Base-by-base conservation (phyloP, 2,113 vertebrate genomes). In the Antechinus flavipes region DNA sequence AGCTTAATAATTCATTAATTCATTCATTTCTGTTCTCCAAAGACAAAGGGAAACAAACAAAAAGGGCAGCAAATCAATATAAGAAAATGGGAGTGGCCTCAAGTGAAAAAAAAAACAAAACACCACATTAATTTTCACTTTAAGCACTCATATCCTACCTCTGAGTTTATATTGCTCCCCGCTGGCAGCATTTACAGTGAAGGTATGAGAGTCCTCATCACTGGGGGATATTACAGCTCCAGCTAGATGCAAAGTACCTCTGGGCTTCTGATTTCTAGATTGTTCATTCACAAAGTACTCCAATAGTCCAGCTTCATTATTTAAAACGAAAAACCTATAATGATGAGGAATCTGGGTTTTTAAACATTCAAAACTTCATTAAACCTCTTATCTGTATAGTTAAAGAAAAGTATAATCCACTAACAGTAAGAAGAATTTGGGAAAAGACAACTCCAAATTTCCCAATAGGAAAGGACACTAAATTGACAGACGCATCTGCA, bases 251-350 rank as follows among this genome's bases (percentile, higher is more conserved):
- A 99, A 98, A 54, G 99, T 99, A 22, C 99, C 99, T n/a, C 99
- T 99, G 90, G 99, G 99, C 98, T 99, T 99, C 95, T 99, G 99
- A 42, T 99, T 98, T 94, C 99, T 98, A 0, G 99, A 99, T 98
- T 99, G 99, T 97, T 99, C 99, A 58, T 99, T 99, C 94, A 99
- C 99, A 97, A 99, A 99, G 97, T 99, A 99, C 98, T 99, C 99
- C 98, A 99, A 97, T n/a, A 99, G 93, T 84, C 99, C 99, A 49
- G 99, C 99, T 93, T 99, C 99, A 35, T 99, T 99, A 98, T 99
- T 99, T 93, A 99, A 98, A 92, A 99, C 99, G 98, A 99, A 99
- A 98, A 99, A 99, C 93, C 99, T 99, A 98, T 42, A 98, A 96
- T 0, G 22, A 96, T 50, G 93, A 91, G 12, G 90, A 76, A 61